Evolutionary conservation across 2,113 vertebrate species (phyloP), one percentile per base, ranked within the genome.

Genomic region (Mastomys coucha): DNA sequence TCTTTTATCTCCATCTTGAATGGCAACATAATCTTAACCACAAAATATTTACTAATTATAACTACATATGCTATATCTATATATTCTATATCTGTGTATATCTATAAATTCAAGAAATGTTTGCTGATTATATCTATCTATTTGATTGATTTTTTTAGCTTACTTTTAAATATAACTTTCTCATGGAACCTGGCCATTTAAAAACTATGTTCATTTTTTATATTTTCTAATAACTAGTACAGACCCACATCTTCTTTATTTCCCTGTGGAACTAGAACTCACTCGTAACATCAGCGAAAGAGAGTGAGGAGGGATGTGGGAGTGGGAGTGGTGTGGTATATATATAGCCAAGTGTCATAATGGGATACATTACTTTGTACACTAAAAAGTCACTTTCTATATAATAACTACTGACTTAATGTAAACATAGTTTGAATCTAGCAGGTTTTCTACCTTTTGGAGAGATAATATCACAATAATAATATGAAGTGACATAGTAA

Each of bases 161-260:
- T 51, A 91, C 85, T 86, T 96, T 96, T 76, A 36, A 67, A 53
- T 60, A 63, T 69, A 90, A 58, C 89, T 95, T 84, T 96, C 36
- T 90, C 45, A 93, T 16, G 12, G 51, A 17, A 95, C 53, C 31
- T 88, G 33, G 5, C 88, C 60, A 95, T 67, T 92, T 81, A 19
- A 91, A 91, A 89, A 69, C 72, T 91, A 1, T n/a, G 69, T 90
- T 94, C 4, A 22, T 1, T 53, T 90, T 93, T 76, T n/a, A 85
- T 2, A 88, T 73, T 91, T 95, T 81, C 36, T 67, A n/a, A 20
- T 73, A 33, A 91, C 72, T 94, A 86, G 56, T 95, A 10, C 9
- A 92, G 33, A n/a, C n/a, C 51, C 11, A 28, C 45, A 93, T 94
- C 36, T 17, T 1, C 70, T 93, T 94, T 73, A 89, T 84, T 82